Evolutionary conservation across 2,113 vertebrate genomes (phyloP), one percentile per base, ranked within the genome.

Genomic region (Progne subis): DNA sequence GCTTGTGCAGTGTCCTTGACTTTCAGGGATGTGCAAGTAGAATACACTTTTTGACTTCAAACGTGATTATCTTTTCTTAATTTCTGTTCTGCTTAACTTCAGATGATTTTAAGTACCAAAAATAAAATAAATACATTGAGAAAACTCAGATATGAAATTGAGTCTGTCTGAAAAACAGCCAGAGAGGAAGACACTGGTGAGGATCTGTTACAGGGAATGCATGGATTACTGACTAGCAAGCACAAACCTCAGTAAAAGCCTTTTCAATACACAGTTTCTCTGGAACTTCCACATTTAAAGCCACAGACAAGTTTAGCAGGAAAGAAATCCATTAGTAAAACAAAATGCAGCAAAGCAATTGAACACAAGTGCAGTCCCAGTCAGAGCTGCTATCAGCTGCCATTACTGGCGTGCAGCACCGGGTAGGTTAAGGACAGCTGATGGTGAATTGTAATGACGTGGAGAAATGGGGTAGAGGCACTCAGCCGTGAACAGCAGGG

Each of bases 281-380:
- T 69, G 67, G 24, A 46, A 85, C 26, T 55, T 88, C 34, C 56
- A 50, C 44, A 74, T 82, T 92, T 68, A 86, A 39, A 88, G 50
- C 24, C 34, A 50, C 16, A 14, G 39, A 86, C 25, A 84, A 85
- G 82, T 50, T 79, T 59, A 82, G 52, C 39, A 82, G 67, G 39
- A 63, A 79, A 74, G 20, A 93, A 88, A 91, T 46, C 43, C 57
- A 52, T 86, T 74, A 91, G 39, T 56, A 77, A 90, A 81, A 32
- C n/a, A 79, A 65, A 83, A 61, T n/a, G 26, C 4, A 77, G n/a
- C 25, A 74, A 76, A 90, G 16, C 44, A 72, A 49, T 28, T 87
- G 77, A 86, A 52, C 41, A 78, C 26, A 83, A 25, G 56, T 28
- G 20, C 59, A 55, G 52, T 31, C 28, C 16, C 57, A 85, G 64